A percentile compares a stretch with the other conserved stretches of the same genome.
phyloP scores from a whole-genome alignment of 2,113 vertebrate species.

The Hippocampus zosterae region DNA sequence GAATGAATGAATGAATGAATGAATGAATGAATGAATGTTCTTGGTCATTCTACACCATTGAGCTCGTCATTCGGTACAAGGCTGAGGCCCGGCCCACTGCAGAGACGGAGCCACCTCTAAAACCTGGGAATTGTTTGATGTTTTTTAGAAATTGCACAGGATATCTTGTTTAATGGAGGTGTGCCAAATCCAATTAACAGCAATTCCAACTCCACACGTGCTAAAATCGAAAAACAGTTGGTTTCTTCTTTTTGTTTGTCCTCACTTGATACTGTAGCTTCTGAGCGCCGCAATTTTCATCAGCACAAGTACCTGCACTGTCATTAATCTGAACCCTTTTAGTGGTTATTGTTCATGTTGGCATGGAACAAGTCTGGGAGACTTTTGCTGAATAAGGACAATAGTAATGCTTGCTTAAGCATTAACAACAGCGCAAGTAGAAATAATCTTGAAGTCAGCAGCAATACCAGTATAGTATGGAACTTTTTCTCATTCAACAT shows the following conservation, averaged over 20 bases:
- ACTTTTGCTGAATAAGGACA: slow-evolving; percentile 13
- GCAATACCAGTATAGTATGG: not conserved
- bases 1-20: too few relatives aligned
- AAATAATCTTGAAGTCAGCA: not conserved
- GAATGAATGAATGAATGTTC: too few relatives aligned
- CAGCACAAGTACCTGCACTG: slow-evolving; percentile 2
- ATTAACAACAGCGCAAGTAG: not conserved
- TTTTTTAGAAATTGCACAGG: too few relatives aligned
- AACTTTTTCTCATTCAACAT: not conserved
- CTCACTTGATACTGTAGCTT: not conserved
- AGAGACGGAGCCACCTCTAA: too few relatives aligned
- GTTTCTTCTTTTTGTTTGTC: not conserved
- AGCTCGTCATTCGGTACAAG: too few relatives aligned
- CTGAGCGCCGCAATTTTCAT: not conserved
- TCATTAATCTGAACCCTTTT: slow-evolving; percentile 12
- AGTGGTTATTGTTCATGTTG: slow-evolving; percentile 6
- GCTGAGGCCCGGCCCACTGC: too few relatives aligned
- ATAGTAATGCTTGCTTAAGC: slow-evolving; percentile 8
- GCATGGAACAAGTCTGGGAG: not conserved
- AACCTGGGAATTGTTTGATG: too few relatives aligned
- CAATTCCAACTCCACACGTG: slow-evolving; percentile 6
- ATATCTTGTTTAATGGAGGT: too few relatives aligned
- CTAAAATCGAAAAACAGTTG: not conserved
- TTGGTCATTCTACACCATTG: too few relatives aligned
- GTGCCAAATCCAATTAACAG: slow-evolving; percentile 11